Conservation (phyloP, 2,888 invertebrate genomes). For the Ommatoiulus sabulosus region DNA sequence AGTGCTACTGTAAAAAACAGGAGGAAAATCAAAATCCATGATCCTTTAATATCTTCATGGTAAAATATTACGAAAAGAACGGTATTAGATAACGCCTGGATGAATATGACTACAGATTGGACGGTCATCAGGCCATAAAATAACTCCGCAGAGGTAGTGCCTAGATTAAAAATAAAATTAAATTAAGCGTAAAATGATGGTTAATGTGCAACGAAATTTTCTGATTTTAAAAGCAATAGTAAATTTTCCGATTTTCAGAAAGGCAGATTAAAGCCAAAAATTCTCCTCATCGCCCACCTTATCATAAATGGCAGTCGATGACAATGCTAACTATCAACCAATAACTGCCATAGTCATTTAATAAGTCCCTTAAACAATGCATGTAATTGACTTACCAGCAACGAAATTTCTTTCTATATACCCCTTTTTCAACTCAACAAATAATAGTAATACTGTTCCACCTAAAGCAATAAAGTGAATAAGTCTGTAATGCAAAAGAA, state of each 20-base stretch:
- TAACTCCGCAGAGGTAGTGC: neutral
- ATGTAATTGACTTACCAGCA: constrained; percentile 5
- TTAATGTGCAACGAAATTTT: neutral
- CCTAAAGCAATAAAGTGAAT: neutral
- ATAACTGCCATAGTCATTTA: neutral
- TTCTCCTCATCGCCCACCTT: too few relatives aligned
- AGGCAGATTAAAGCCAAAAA: too few relatives aligned
- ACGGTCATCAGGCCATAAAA: neutral
- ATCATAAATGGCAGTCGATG: too few relatives aligned
- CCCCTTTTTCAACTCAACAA: constrained; percentile 20
- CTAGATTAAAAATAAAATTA: neutral
- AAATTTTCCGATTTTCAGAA: too few relatives aligned
- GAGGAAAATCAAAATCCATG: neutral
- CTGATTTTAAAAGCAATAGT: too few relatives aligned
- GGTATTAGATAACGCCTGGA: neutral
- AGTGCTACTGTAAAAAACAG: neutral
- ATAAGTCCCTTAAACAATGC: too few relatives aligned
- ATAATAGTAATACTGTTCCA: neutral
- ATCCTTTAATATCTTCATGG: neutral
- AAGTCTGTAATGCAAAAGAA: neutral
- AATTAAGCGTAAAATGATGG: neutral
- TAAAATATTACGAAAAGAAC: neutral
- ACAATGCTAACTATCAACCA: too few relatives aligned
- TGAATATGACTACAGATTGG: neutral
- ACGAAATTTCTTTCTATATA: constrained; percentile 23